Evolutionary conservation across 2,113 vertebrate genomes (phyloP), one percentile per base, ranked within the genome.

Genomic region (Lucifuga dentata): DNA sequence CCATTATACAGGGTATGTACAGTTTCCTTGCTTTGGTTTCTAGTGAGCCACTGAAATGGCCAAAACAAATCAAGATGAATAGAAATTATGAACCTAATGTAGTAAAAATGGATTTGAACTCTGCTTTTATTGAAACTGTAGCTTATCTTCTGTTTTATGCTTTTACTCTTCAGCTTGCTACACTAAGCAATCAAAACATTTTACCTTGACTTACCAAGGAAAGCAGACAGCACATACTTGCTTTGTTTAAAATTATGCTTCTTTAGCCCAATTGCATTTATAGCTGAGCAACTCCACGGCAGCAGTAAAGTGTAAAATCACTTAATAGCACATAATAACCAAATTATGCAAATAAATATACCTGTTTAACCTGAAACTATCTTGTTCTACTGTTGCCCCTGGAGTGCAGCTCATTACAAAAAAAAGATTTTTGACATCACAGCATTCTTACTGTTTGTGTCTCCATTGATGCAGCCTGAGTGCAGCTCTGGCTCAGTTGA

Each of bases 401-500:
- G n/a, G n/a, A n/a, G n/a, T n/a, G n/a, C n/a, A n/a, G n/a, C n/a
- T n/a, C n/a, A n/a, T n/a, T n/a, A n/a, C n/a, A n/a, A n/a, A n/a
- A n/a, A n/a, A 5, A 5, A n/a, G 29, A 23, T 58, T 11, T 29
- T 11, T 16, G 57, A 7, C 33, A 17, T 43, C 26, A 15, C 23
- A 11, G 59, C 5, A 0, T 3, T 75, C 91, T 95, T 92, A 99
- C 97, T 94, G 67, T 91, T 96, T 29, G 64, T 57, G 43, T 99
- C 98, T 72, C 97, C 98, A 0, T 98, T 99, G 85, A 98, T 92
- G 92, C 94, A 95, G 77, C 93, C 94, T 0, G 94, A 94, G 44
- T 94, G 85, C 29, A 98, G 90, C 73, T 99, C 98, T 1, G 95
- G 94, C 78, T 99, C 98, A 0, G 95, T 95, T 59, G 97, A 99